Base-by-base conservation (phyloP, 2,797 vertebrate genomes). In the Synanceia verrucosa region DNA sequence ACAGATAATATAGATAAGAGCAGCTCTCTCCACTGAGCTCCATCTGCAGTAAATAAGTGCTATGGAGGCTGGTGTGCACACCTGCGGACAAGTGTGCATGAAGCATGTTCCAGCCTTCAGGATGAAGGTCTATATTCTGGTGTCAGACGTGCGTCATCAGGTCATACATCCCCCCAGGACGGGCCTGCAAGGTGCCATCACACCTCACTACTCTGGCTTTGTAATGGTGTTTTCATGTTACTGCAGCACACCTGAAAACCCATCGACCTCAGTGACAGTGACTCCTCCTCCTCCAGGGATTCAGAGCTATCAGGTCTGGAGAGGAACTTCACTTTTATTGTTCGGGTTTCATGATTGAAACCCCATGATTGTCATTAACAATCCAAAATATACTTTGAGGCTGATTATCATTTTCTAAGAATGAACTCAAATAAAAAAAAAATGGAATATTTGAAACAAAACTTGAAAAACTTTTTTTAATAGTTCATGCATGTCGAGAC, bases 141-240 rank as follows among this genome's bases (percentile, higher is more conserved):
- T 60, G 70, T 65, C 61, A 52, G 71, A 74, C 77, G 67, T 41
- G 65, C 56, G 57, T 78, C 71, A 65, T 48, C 59, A 64, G 55
- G 43, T 69, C 68, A 46, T 19, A 33, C 11, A 16, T 39, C 14
- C 43, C 44, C 66, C 31, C 3, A 12, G 69, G 50, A 48, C 6
- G 6, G 46, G 41, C 34, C 73, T 59, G 34, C 41, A 2, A 55
- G 58, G 43, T 61, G 66, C 33, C 51, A 68, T 67, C 78, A 79
- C 78, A 81, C 68, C 57, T 70, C 71, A 46, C 44, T 21, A 37
- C 73, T 57, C 63, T 2, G 18, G 43, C 19, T 41, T 67, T 24
- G 61, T 58, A 47, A 52, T 14, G 6, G 26, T 23, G 33, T 48
- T 53, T 60, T 56, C n/a, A 48, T 50, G 18, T 19, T 3, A 13